Evolutionary conservation across 2,113 vertebrate genomes (phyloP), one percentile per base, ranked within the genome.

Genomic region (Nyctereutes procyonoides): DNA sequence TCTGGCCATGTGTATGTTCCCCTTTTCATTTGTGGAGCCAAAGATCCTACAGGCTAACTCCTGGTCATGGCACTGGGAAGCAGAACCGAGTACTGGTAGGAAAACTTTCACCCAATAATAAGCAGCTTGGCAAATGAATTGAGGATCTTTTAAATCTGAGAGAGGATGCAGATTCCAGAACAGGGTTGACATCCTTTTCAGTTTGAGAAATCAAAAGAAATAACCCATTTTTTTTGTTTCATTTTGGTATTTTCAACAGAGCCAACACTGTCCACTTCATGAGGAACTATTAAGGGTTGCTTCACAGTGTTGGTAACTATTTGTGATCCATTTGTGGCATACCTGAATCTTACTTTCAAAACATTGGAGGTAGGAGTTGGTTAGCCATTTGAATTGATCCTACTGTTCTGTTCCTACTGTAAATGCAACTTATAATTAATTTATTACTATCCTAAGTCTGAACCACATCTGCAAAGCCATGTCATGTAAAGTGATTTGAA

Each of bases 261-360:
- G 63, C 55, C 63, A 77, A 20, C 24, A 32, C 15, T 48, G 4
- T 79, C 82, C 32, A 28, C 51, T 81, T 90, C 51, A 51, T 58
- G 62, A 20, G 22, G 60, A 86, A 20, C 24, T 58, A 3, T 60
- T 94, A 76, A 81, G 53, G 8, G 19, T 90, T 30, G 13, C 51
- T 96, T 94, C 80, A 35, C 12, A 30, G 28, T 76, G 35, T 79
- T 51, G 13, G 9, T 88, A 62, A 92, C 67, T 80, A 6, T 90
- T 74, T 97, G 56, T 96, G 90, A 51, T 82, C 60, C 15, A 60
- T 96, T 76, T 60, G 30, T 76, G 53, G 10, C 38, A 89, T 43
- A 86, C 26, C 58, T 81, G 76, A 97, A 84, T 90, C 73, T 87
- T 95, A 65, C 28, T 90, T 87, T 79, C n/a, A 55, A 71, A 87